phyloP scores from a whole-genome alignment of 2,113 vertebrate species.

The Balaeniceps rex region DNA sequence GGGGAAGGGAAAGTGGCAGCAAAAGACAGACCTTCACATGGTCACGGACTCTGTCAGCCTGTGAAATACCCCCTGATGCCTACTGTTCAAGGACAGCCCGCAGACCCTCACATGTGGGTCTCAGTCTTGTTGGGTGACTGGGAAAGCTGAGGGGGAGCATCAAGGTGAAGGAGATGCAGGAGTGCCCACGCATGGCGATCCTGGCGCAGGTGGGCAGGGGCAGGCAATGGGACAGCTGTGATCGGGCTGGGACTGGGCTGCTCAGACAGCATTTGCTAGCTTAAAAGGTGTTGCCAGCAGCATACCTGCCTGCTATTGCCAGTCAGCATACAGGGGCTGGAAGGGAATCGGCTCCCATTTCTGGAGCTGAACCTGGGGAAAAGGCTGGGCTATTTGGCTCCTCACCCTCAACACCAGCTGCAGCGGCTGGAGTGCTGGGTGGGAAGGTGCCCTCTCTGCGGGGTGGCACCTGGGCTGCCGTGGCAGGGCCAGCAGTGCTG shows the following conservation, averaged over 20 bases:
- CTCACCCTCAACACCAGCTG: neutral
- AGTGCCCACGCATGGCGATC: rapidly evolving
- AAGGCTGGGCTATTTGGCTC: too few species aligned
- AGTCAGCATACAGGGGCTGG: neutral
- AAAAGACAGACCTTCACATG: rapidly evolving
- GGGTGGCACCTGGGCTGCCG: neutral
- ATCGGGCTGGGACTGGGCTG: rapidly evolving
- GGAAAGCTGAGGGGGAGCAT: rapidly evolving
- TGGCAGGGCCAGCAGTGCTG: neutral
- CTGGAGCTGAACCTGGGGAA: neutral
- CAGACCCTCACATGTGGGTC: rapidly evolving
- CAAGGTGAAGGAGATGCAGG: neutral
- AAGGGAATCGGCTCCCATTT: neutral
- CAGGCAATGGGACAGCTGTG: neutral
- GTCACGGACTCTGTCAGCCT: neutral
- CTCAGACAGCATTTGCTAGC: rapidly evolving
- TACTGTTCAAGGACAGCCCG: neutral
- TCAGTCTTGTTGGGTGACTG: neutral
- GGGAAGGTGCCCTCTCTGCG: rapidly evolving
- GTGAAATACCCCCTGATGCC: neutral
- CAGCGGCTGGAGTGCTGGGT: neutral
- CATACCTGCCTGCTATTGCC: neutral
- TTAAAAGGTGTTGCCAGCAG: neutral
- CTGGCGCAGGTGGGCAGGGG: neutral
- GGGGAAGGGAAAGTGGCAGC: neutral